phyloP scores from a whole-genome alignment of 2,797 vertebrate species.

The Melanogrammus aeglefinus region DNA sequence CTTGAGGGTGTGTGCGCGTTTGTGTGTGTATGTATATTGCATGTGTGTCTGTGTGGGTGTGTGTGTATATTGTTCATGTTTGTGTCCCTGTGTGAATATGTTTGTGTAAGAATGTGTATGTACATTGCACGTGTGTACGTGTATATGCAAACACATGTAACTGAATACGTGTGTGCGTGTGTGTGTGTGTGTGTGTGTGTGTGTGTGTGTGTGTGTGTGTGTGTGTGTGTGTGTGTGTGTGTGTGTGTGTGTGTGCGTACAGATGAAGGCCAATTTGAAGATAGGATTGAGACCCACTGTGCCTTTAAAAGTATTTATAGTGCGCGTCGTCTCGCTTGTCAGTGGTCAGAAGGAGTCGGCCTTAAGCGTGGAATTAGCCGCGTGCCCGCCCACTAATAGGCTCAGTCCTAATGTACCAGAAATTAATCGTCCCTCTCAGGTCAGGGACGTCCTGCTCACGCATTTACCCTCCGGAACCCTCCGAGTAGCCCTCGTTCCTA shows the following conservation, averaged over 20 bases:
- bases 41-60: slow-evolving; percentile 33
- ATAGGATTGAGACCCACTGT: slow-evolving; percentile 41
- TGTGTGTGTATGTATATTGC: slow-evolving; percentile 25
- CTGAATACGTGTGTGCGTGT: slow-evolving; percentile 43
- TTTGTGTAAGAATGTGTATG: slow-evolving; percentile 7
- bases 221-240: no score
- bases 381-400: slow-evolving; percentile 63
- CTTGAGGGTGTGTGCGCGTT: slow-evolving; percentile 6
- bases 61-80: slow-evolving; percentile 42
- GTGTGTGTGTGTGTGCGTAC: slow-evolving; percentile 16
- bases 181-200: slow-evolving; percentile 17
- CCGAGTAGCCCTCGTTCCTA: background rate
- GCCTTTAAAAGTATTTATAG: slow-evolving; percentile 74
- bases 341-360: slow-evolving; percentile 45
- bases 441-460: slow-evolving; percentile 16
- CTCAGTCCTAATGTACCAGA: slow-evolving; percentile 71
- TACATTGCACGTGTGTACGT: slow-evolving; percentile 15
- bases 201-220: slow-evolving; percentile 4
- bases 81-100: slow-evolving; percentile 28
- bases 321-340: slow-evolving; percentile 41
- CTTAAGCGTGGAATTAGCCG: slow-evolving; percentile 63
- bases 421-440: slow-evolving; percentile 64
- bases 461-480: slow-evolving; percentile 18
- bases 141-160: slow-evolving; percentile 33
- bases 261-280: slow-evolving; percentile 15